Base-by-base conservation (phyloP, 1,140 invertebrate genomes). In the Pinna nobilis region DNA sequence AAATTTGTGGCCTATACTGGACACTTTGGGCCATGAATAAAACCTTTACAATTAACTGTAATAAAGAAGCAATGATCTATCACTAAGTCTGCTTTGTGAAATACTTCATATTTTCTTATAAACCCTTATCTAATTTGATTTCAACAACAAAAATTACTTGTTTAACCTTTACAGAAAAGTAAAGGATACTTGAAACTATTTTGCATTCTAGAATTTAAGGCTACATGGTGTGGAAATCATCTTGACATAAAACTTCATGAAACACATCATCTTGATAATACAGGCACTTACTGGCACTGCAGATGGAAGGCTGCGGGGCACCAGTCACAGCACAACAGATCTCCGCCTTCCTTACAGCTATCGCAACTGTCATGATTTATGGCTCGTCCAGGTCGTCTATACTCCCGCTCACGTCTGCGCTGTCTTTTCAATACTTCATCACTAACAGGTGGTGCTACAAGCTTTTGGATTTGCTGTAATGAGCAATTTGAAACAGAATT, bases 251-350 rank as follows among this genome's bases (percentile, higher is more conserved):
- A 23, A n/a, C 6, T 0, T 59, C 6, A 25, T 32, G 37, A 47
- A n/a, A 55, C 13, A 60, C 15, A 4, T 55, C 20, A 2, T 63
- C 1, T 23, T 61, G 55, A 7, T n/a, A 11, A 63, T 0, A 13
- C 7, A 47, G 39, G 39, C 53, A 92, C 94, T 93, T 90, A 97
- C 95, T 98, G 96, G 92, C 97, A 98, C 61, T 94, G 92, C 51
- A 98, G 91, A 90, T 98, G 97, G 90, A 98, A 98, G 39, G 96
- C 96, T 39, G 95, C 95, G 39, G 96, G 96, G 86, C 97, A 98
- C 76, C 94, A 93, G 86, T 98, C 97, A 88, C 97, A 98, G 86
- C 96, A 98, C 60, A 98, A 93, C n/a, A 98, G 89, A 88, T 97
- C 95, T 35, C 97, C 97, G 44, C 96, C 96, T 91, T 98, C 96